Base-by-base conservation (phyloP, 2,797 vertebrate species). In the Geotrypetes seraphini region DNA sequence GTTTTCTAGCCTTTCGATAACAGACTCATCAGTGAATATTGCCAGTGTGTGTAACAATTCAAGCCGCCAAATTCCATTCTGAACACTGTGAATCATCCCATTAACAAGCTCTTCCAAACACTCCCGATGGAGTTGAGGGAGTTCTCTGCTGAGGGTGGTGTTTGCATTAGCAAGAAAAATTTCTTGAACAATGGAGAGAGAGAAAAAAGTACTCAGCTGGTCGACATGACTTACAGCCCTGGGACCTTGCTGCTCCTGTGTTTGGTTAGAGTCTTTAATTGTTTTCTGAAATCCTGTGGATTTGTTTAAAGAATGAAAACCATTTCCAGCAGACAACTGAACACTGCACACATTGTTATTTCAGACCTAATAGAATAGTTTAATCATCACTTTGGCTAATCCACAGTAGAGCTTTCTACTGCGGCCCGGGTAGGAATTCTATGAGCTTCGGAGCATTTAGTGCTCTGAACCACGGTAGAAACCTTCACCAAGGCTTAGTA, bases 101-200 rank as follows among this genome's bases (percentile, higher is more conserved):
- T 25, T 28, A 49, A 23, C 50, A 27, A 7, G 8, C 40, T 30
- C 25, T 20, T 34, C 31, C 38, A 10, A 15, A 14, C 19, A 48
- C 52, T 52, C 26, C 0, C 6, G 19, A 33, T 25, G 42, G 53
- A 37, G 13, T 12, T 45, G 28, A 24, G n/a, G n/a, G 12, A 27
- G 28, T 60, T 49, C 32, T 31, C 10, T 6, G 15, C 22, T 53
- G 28, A 42, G 53, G 11, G 43, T 19, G 25, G 19, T 36, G 51
- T 56, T 56, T 40, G 38, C 26, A 49, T 47, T 44, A 53, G 47
- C 43, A 34, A 32, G 26, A 34, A 35, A n/a, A 50, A 47, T 53
- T 45, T 52, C 26, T 28, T 41, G 39, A 52, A 61, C 50, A 61
- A 57, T 52, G 38, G 60, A 15, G 22, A 37, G n/a, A n/a, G n/a